Evolutionary conservation across 64 coral and sea anemone genomes (phyloP).

Genomic region (Montipora foliosa): DNA sequence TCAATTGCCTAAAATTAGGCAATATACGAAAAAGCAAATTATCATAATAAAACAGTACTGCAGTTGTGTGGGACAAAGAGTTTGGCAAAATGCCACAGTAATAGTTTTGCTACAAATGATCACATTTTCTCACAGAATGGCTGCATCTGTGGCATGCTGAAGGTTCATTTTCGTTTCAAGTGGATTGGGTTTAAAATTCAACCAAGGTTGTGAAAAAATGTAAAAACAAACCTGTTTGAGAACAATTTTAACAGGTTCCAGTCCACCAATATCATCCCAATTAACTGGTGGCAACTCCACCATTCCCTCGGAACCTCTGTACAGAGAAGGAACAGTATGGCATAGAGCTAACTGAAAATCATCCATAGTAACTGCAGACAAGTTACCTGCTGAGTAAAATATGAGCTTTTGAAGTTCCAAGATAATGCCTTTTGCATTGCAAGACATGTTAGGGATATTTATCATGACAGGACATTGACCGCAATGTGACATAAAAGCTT

Average conservation of each 20-base stretch:
- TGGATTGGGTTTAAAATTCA: neutral
- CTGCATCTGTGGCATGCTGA: no score
- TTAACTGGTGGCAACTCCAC: constrained; percentile 55
- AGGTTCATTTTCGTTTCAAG: neutral
- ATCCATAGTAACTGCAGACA: constrained; percentile 42
- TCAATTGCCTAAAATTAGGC: constrained; percentile 78
- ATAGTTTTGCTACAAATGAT: no score
- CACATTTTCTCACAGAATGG: no score
- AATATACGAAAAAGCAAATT: no score
- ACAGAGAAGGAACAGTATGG: constrained; percentile 92
- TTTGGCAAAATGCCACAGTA: no score
- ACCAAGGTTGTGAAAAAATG: neutral
- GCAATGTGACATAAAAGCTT: no score
- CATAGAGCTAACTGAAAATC: constrained; percentile 94
- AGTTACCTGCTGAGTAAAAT: neutral
- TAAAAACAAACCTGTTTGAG: constrained; percentile 68
- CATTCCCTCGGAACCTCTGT: constrained; percentile 88
- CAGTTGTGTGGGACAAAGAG: no score
- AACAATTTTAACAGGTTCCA: constrained; percentile 85
- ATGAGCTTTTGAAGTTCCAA: neutral
- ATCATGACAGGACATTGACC: no score
- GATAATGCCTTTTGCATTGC: no score
- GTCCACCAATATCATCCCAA: constrained; percentile 90
- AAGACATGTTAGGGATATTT: no score
- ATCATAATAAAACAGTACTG: no score